Conservation (phyloP, 2,113 vertebrate genomes). For the Heteronetta atricapilla region DNA sequence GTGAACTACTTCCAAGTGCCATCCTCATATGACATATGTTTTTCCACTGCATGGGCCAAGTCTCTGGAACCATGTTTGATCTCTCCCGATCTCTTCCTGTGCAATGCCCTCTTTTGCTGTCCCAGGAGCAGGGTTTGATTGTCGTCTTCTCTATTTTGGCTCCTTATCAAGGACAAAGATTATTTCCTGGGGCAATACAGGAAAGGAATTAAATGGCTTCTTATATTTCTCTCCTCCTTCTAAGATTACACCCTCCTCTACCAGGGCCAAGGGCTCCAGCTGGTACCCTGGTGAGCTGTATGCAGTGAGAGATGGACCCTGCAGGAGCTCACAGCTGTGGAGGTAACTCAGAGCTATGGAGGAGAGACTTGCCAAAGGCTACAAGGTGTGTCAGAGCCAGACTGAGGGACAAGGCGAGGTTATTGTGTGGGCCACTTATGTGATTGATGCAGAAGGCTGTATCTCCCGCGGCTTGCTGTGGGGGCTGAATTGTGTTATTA, state of each 20-base stretch:
- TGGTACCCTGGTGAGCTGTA: background rate
- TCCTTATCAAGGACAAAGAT: background rate
- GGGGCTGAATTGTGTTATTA: background rate
- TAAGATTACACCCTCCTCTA: background rate
- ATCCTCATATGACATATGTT: background rate
- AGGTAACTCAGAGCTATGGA: background rate
- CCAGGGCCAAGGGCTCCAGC: background rate
- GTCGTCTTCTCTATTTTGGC: background rate
- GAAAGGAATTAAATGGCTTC: background rate
- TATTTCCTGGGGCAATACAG: background rate
- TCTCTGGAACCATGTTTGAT: background rate
- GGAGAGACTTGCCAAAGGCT: background rate
- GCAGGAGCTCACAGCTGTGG: background rate
- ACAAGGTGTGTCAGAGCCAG: background rate
- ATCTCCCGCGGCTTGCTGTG: background rate
- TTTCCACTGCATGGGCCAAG: background rate
- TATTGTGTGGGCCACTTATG: background rate
- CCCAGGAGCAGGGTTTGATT: background rate
- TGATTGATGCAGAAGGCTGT: too few species aligned
- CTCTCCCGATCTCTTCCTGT: background rate
- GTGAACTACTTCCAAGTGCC: background rate
- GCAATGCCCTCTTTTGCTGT: background rate
- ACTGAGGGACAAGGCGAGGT: fast-evolving
- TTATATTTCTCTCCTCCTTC: background rate
- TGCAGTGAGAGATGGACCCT: background rate